These are phyloP conservation scores for Oscarella lobularis DNA, from an alignment of 37 sponge, comb jelly and placozoan genomes.

Conservation along the genomic window DNA sequence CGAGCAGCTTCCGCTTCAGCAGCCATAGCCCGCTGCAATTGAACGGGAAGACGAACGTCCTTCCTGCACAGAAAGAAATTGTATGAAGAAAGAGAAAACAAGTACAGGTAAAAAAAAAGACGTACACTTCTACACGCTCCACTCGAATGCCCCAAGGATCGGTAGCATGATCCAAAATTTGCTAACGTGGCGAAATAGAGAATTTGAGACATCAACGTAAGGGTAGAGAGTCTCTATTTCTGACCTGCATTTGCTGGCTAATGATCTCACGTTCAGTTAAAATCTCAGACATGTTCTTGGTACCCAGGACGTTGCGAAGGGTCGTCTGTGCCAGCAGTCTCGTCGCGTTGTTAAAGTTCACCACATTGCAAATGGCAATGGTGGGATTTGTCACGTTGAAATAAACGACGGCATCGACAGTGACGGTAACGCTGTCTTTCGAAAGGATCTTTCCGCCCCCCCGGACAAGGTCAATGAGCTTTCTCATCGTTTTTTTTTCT, in stretches of 20 bases:
- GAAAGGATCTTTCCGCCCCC: no score
- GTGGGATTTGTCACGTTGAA: conserved; percentile 63
- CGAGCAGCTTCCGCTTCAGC: conserved; percentile 95
- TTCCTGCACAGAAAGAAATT: no score
- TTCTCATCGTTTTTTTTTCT: no score
- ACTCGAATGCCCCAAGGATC: conserved; percentile 27
- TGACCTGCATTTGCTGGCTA: conserved; percentile 46
- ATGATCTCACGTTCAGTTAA: conserved; percentile 68
- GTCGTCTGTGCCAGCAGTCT: conserved; percentile 93
- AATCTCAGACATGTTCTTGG: conserved; percentile 77
- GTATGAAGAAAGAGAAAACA: no score
- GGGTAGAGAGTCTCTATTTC: not conserved
- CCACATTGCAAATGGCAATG: conserved; percentile 59
- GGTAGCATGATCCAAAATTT: conserved; percentile 19
- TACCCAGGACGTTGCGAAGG: conserved; percentile 84
- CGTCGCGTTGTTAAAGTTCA: conserved; percentile 52
- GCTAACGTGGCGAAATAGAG: not conserved
- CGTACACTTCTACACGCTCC: conserved; percentile 31
- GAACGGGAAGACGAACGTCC: conserved; percentile 84
- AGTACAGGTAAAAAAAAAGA: no score
- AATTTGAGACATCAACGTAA: not conserved
- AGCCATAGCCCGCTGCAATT: conserved; percentile 92
- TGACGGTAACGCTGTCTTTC: conserved; percentile 93
- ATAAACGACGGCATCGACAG: conserved; percentile 94
- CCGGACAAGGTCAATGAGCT: no score